Percentiles rank a stretch among this genome's conserved stretches.
Conservation (phyloP, 1,140 invertebrate genomes). For the Papilio helenus region DNA sequence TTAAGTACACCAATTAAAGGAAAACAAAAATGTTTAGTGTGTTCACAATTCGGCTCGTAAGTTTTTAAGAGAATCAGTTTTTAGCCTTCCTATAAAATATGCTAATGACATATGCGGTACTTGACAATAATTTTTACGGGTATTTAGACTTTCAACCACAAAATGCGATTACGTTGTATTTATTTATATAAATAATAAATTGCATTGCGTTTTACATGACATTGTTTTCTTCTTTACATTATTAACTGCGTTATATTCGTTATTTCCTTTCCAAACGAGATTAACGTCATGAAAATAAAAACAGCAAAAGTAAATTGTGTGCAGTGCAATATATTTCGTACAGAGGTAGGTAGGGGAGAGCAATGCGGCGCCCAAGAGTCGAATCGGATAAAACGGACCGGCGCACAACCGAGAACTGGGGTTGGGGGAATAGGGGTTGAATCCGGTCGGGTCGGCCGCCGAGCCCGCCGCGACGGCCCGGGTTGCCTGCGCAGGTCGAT, state of each 20-base stretch:
- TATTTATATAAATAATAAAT: too few species aligned
- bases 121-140: too few species aligned
- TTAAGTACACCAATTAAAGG: too few species aligned
- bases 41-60: too few species aligned
- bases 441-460: slow-evolving; percentile 68
- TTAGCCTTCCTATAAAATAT: too few species aligned
- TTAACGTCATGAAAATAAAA: neutral
- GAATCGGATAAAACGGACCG: slow-evolving; percentile 62
- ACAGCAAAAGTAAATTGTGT: slow-evolving; percentile 24
- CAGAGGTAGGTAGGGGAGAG: slow-evolving; percentile 59
- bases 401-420: slow-evolving; percentile 57
- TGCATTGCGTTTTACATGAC: too few species aligned
- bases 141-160: too few species aligned
- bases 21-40: too few species aligned
- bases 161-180: too few species aligned
- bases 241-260: neutral
- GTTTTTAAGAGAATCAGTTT: too few species aligned
- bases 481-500: slow-evolving; percentile 77
- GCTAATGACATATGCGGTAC: too few species aligned
- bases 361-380: slow-evolving; percentile 64
- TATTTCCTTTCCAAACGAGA: slow-evolving; percentile 5
- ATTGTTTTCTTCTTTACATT: too few species aligned
- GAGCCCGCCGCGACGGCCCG: slow-evolving; percentile 62
- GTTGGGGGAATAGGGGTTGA: slow-evolving; percentile 70
- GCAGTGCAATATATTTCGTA: slow-evolving; percentile 51